A percentile compares a stretch with the other conserved stretches of the same genome.
Evolutionary conservation across 2,888 invertebrate species (phyloP).

Genomic region (Eupelmus urozonus): DNA sequence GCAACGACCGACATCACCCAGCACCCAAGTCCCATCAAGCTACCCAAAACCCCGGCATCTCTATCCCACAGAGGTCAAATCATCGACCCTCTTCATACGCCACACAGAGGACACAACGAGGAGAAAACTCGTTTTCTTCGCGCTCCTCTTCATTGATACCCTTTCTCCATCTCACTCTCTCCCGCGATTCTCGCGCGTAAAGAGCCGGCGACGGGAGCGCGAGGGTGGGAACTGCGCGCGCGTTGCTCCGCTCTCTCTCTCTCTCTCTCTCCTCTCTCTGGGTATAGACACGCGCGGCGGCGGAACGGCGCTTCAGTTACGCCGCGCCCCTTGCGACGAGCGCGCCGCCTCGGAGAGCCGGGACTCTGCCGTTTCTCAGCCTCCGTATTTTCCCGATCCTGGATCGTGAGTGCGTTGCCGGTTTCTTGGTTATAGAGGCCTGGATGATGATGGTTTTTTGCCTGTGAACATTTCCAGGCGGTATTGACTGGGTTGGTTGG

Average conservation of each 20-base stretch:
- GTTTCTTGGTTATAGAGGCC: too few relatives aligned
- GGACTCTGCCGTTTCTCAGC: neutral
- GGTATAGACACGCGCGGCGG: slow-evolving; percentile 32
- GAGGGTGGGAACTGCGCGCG: slow-evolving; percentile 8
- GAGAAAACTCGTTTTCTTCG: too few relatives aligned
- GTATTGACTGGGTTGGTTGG: too few relatives aligned
- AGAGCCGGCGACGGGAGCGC: neutral
- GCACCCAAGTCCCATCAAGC: too few relatives aligned
- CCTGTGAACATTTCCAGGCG: too few relatives aligned
- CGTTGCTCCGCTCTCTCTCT: neutral
- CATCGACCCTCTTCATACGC: too few relatives aligned
- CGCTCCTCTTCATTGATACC: slow-evolving; percentile 49
- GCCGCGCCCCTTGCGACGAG: slow-evolving; percentile 77
- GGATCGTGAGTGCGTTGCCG: too few relatives aligned
- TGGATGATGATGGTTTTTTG: neutral
- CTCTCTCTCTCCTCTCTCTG: slow-evolving; percentile 1
- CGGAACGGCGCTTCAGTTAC: slow-evolving; percentile 69
- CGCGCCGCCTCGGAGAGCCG: slow-evolving; percentile 68
- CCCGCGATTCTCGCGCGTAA: too few relatives aligned
- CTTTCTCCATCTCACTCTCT: neutral
- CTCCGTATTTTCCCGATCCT: neutral
- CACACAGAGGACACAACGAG: too few relatives aligned
- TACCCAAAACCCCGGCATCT: too few relatives aligned
- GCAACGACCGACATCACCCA: too few relatives aligned
- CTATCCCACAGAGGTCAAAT: too few relatives aligned